Evolutionary conservation across 2,113 vertebrate genomes (phyloP).

Genomic region (Atherinomorus stipes): DNA sequence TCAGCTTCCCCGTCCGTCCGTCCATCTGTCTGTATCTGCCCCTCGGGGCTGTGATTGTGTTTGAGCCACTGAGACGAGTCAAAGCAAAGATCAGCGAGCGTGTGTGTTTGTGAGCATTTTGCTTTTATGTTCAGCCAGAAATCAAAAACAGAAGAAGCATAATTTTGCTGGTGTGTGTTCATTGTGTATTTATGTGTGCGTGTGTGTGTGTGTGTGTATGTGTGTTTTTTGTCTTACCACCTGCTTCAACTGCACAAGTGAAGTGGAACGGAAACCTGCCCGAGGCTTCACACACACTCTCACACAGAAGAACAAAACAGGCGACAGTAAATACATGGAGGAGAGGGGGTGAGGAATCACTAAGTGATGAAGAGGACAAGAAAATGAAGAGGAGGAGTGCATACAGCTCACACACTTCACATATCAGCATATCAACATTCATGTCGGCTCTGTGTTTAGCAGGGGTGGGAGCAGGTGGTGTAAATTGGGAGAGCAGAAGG

Average conservation of each 20-base stretch:
- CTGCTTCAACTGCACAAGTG: slow-evolving; percentile 67
- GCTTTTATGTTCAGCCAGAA: slow-evolving; percentile 43
- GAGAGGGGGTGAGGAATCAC: slow-evolving; percentile 1
- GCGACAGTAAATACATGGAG: slow-evolving; percentile 42
- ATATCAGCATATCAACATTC: background rate
- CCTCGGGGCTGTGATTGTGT: slow-evolving; percentile 59
- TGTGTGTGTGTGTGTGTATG: slow-evolving; percentile 13
- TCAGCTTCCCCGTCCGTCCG: slow-evolving; percentile 48
- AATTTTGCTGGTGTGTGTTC: slow-evolving; percentile 38
- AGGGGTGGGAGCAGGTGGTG: slow-evolving; percentile 55
- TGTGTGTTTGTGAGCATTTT: slow-evolving; percentile 27
- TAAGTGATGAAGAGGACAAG: slow-evolving; percentile 16
- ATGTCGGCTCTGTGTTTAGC: slow-evolving; percentile 3
- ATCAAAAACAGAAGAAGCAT: slow-evolving; percentile 53
- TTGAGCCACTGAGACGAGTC: slow-evolving; percentile 59
- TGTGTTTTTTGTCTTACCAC: slow-evolving; percentile 53
- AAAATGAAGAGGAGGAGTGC: slow-evolving; percentile 24
- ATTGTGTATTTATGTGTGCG: slow-evolving; percentile 12
- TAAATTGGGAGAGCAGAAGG: slow-evolving; percentile 38
- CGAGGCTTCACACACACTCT: slow-evolving; percentile 45
- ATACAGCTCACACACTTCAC: background rate
- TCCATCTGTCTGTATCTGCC: slow-evolving; percentile 47
- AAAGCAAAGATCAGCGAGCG: slow-evolving; percentile 34
- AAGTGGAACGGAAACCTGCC: slow-evolving; percentile 73
- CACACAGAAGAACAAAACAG: slow-evolving; percentile 32